Evolutionary conservation across 1,140 invertebrate genomes (phyloP).

Genomic region (Zaprionus ghesquierei): DNA sequence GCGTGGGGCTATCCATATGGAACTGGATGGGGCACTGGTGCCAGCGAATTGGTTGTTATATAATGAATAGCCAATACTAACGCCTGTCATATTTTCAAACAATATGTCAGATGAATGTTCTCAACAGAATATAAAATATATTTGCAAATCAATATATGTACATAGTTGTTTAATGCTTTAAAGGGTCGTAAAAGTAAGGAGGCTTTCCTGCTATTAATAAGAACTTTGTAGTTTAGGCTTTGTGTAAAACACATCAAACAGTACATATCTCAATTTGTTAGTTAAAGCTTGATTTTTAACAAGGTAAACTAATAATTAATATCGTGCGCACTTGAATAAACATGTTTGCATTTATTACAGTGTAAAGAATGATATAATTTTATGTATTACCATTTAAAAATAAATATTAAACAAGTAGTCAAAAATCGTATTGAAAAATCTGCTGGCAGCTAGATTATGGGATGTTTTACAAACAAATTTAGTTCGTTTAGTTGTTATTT

Average conservation of each 20-base stretch:
- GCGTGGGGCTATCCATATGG: slow-evolving; percentile 56
- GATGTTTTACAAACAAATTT: too few relatives aligned
- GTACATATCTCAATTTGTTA: too few relatives aligned
- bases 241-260: too few relatives aligned
- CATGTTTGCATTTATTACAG: slow-evolving; percentile 31
- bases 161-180: background rate
- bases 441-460: too few relatives aligned
- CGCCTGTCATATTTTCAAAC: background rate
- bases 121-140: slow-evolving; percentile 41
- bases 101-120: slow-evolving; percentile 1
- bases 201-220: too few relatives aligned
- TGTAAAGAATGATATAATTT: background rate
- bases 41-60: slow-evolving; percentile 37
- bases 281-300: background rate
- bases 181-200: background rate
- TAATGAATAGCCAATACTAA: slow-evolving; percentile 10
- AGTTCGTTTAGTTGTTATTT: too few relatives aligned
- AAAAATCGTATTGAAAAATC: too few relatives aligned
- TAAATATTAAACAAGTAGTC: background rate
- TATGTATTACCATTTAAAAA: background rate
- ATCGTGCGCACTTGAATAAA: slow-evolving; percentile 15
- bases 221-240: too few relatives aligned
- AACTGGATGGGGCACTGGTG: slow-evolving; percentile 32
- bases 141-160: slow-evolving; percentile 25
- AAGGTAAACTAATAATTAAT: slow-evolving; percentile 6